These are phyloP conservation scores for Probaryconus sp. DNA, from an alignment of 1,140 invertebrate species.

Conservation along the genomic window DNA sequence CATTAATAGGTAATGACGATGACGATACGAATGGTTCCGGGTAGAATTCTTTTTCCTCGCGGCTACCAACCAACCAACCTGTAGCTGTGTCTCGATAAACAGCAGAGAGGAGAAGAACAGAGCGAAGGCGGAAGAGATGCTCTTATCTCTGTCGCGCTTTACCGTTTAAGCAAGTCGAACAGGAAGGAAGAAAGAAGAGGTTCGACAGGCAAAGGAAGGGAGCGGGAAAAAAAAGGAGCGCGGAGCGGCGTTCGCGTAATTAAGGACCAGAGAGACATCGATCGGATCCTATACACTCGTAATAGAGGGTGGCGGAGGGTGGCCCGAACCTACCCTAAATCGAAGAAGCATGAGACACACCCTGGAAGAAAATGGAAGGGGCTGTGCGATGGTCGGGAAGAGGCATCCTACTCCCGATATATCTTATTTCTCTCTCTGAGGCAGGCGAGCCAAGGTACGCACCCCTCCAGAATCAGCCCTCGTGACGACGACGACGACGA, in stretches of 20 bases:
- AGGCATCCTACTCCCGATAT: slow-evolving; percentile 67
- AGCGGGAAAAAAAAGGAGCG: slow-evolving; percentile 37
- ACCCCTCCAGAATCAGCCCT: slow-evolving; percentile 62
- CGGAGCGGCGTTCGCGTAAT: slow-evolving; percentile 69
- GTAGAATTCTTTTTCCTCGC: slow-evolving; percentile 38
- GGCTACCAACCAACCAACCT: slow-evolving; percentile 60
- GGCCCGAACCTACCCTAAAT: slow-evolving; percentile 75
- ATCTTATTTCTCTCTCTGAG: slow-evolving; percentile 71
- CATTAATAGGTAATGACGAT: no score
- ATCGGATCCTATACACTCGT: slow-evolving; percentile 69
- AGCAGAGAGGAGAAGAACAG: no score
- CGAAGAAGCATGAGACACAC: slow-evolving; percentile 74
- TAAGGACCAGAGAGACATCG: slow-evolving; percentile 75
- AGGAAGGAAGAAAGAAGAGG: slow-evolving; percentile 18
- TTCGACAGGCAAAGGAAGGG: slow-evolving; percentile 2
- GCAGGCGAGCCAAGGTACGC: slow-evolving; percentile 42
- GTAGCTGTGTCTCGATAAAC: slow-evolving; percentile 58
- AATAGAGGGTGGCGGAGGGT: slow-evolving; percentile 41
- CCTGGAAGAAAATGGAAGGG: slow-evolving; percentile 71
- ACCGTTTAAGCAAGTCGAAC: slow-evolving; percentile 38
- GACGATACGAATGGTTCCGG: no score
- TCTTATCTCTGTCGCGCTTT: slow-evolving; percentile 35
- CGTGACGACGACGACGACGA: slow-evolving; percentile 66
- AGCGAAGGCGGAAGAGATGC: no score
- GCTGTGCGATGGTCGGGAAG: slow-evolving; percentile 58